These are phyloP conservation scores for Drosophila pseudoobscura DNA, from an alignment of 1,140 invertebrate genomes.

Conservation along the genomic window DNA sequence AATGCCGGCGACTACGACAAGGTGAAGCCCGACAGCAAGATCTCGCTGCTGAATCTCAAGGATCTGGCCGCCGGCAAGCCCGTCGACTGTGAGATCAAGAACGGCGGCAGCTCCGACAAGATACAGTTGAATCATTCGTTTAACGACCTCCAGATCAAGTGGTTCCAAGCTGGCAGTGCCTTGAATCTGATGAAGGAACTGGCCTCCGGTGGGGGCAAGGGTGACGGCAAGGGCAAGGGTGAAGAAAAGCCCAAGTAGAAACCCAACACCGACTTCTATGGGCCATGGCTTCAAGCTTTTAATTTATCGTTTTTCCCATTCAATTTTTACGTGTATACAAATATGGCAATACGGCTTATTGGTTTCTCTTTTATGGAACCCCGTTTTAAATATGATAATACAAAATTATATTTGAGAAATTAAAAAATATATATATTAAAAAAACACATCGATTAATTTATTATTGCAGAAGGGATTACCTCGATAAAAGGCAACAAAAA, in stretches of 20 bases:
- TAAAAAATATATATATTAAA: too few species aligned
- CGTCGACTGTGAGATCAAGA: slow-evolving; percentile 95
- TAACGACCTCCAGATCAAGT: slow-evolving; percentile 98
- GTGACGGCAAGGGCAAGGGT: neutral
- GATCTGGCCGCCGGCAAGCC: slow-evolving; percentile 95
- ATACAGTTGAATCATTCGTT: slow-evolving; percentile 96
- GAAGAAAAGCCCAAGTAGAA: neutral
- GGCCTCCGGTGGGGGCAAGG: slow-evolving; percentile 56
- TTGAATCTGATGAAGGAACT: slow-evolving; percentile 98
- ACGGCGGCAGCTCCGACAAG: slow-evolving; percentile 92
- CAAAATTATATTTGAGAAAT: too few species aligned
- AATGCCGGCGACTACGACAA: slow-evolving; percentile 98
- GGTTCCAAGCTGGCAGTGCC: slow-evolving; percentile 99
- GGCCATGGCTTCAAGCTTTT: neutral
- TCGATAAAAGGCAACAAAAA: too few species aligned
- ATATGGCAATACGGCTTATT: too few species aligned
- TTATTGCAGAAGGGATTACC: too few species aligned
- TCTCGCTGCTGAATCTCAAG: slow-evolving; percentile 94
- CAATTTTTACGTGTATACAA: too few species aligned
- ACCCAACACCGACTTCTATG: too few species aligned
- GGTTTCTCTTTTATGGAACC: too few species aligned
- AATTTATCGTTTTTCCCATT: too few species aligned
- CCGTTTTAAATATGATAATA: too few species aligned
- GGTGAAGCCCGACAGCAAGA: slow-evolving; percentile 95
- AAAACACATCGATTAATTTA: too few species aligned